Base-by-base conservation (phyloP, 1,140 invertebrate genomes). In the Calosoma granatense region DNA sequence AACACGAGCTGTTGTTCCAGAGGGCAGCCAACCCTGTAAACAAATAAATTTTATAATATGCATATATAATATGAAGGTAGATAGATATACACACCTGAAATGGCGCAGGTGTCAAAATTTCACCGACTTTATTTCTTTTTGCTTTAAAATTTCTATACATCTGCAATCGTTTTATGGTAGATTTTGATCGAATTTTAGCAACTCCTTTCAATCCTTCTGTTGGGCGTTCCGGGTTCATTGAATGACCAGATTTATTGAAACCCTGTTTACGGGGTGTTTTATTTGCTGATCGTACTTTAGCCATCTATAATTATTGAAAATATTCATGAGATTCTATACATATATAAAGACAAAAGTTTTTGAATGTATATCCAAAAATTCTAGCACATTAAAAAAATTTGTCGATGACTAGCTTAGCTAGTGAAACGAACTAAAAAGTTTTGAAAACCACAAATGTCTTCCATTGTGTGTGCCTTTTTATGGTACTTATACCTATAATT, bases 61-160 rank as follows among this genome's bases (percentile, higher is more conserved):
- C 19, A 55, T 20, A 23, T 26, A 2, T 1, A 22, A 2, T 53
- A 21, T 22, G 17, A 1, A 15, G 23, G 21, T 22, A 14, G 14
- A 2, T 22, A 15, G 36, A 19, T 22, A 22, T 41, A 17, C 15
- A 57, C 58, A 67, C 65, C 56, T 72, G 70, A 62, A 96, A 99
- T 1, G 96, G 94, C 2, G 97, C 97, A 22, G 94, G 86, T 56
- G 82, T 87, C 9, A 97, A 76, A 51, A 99, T 97, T 79, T 97
- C 92, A 22, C 97, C 97, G 51, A 77, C 79, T 65, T 80, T 84
- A 76, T 98, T 86, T 57, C 96, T 82, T 70, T 94, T 95, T 3
- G 97, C 83, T 77, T 97, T 98, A 70, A 90, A 93, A 74, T 95
- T 95, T 60, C 92, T 86, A 75, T 99, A 99, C 94, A 98, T 98